Evolutionary conservation across 2,888 invertebrate genomes (phyloP).

Genomic region (Electrophaes corylata): DNA sequence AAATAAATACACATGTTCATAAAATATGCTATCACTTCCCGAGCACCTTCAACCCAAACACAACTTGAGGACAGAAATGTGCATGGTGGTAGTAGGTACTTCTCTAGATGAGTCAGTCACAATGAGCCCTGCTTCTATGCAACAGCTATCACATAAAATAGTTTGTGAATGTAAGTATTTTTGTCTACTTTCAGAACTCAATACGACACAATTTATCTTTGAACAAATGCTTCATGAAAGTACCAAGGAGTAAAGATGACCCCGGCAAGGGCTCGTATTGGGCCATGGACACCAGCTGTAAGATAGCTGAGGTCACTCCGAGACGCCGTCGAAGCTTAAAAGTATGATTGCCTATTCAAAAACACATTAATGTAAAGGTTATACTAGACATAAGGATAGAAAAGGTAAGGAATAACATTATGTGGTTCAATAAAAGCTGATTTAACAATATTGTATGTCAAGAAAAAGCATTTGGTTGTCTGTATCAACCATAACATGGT

Average conservation of each 20-base stretch:
- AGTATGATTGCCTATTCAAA: slow-evolving; percentile 49
- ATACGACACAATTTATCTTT: slow-evolving; percentile 89
- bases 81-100: no score
- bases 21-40: no score
- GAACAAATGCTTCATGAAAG: slow-evolving; percentile 89
- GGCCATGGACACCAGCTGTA: slow-evolving; percentile 85
- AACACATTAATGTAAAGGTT: slow-evolving; percentile 1
- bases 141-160: not conserved
- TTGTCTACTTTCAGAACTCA: slow-evolving; percentile 84
- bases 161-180: not conserved
- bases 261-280: slow-evolving; percentile 88
- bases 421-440: not conserved
- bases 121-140: no score
- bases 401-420: not conserved
- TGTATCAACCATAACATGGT: no score
- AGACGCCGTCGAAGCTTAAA: slow-evolving; percentile 79
- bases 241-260: slow-evolving; percentile 88
- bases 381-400: not conserved
- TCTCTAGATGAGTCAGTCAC: no score
- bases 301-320: slow-evolving; percentile 81
- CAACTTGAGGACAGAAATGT: no score
- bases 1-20: no score
- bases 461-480: not conserved
- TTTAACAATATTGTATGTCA: not conserved
- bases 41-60: no score